Percentiles rank a stretch among this genome's conserved stretches.
These are phyloP conservation scores for Cactoblastis cactorum DNA, from an alignment of 2,888 invertebrate species.

Conservation along the genomic window DNA sequence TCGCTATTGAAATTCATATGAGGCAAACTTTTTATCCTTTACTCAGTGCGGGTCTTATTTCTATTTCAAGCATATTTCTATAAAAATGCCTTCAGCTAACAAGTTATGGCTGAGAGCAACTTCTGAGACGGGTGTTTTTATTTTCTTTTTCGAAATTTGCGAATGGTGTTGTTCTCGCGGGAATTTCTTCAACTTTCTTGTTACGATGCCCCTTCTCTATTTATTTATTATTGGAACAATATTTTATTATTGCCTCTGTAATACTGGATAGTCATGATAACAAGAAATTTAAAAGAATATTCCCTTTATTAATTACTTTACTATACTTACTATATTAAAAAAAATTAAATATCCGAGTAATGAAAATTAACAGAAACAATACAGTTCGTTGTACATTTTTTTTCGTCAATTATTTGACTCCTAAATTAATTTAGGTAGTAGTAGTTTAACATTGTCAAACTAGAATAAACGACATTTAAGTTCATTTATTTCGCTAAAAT, in stretches of 20 bases:
- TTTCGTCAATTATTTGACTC: too few species aligned
- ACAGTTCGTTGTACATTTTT: too few species aligned
- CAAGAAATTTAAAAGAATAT: too few species aligned
- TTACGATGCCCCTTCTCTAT: slow-evolving; percentile 45
- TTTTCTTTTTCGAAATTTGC: slow-evolving; percentile 52
- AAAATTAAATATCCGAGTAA: too few species aligned
- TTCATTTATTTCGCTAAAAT: too few species aligned
- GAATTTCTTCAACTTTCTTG: slow-evolving; percentile 52
- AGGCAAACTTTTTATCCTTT: slow-evolving; percentile 35
- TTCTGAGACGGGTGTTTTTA: slow-evolving; percentile 44
- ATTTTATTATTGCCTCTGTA: slow-evolving; percentile 34
- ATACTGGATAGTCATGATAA: slow-evolving; percentile 10
- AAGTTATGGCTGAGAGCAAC: slow-evolving; percentile 46
- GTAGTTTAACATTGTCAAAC: too few species aligned
- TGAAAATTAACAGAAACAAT: too few species aligned
- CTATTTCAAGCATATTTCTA: slow-evolving; percentile 49
- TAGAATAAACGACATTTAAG: too few species aligned
- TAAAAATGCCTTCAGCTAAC: slow-evolving; percentile 48
- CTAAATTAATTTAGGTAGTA: too few species aligned
- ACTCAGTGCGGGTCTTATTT: slow-evolving; percentile 39
- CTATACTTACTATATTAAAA: too few species aligned
- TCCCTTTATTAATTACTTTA: too few species aligned
- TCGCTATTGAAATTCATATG: slow-evolving; percentile 19
- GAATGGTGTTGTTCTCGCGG: slow-evolving; percentile 49
- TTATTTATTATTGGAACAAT: slow-evolving; percentile 43